Base-by-base conservation (phyloP, 2,888 invertebrate species). In the Hofmannophila pseudospretella region DNA sequence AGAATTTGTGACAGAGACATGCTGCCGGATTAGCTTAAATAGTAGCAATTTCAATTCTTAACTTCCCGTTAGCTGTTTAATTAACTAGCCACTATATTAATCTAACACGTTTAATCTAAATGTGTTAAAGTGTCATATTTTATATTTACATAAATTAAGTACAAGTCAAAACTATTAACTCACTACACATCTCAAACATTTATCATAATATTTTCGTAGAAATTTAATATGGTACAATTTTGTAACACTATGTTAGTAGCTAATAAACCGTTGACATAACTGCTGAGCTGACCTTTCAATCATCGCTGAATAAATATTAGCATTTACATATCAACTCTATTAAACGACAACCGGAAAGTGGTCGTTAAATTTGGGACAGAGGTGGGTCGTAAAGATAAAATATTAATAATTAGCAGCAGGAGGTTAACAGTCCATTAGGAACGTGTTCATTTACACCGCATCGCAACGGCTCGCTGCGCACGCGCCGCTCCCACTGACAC, bases 351-450 rank as follows among this genome's bases (percentile, higher is more conserved):
- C 77, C 77, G 84, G 82, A 79, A 79, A 78, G 67, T 59, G 70
- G 62, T 67, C 74, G 67, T 82, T 76, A 73, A 74, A 70, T 62
- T 65, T 62, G 63, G 64, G 72, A 68, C 67, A 66, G 71, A 66
- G 66, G 62, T 51, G 49, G 57, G 51, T 54, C 51, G 69, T 79
- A 78, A 82, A 81, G 74, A 78, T 75, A 75, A 79, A 82, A 79
- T 80, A 82, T 81, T 72, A 78, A 78, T 75, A 79, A 78, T 79
- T 71, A 76, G 67, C 62, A 50, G 65, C 62, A 63, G 66, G 57
- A 71, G 70, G 71, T 75, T 75, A 73, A 80, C 69, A 70, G 73
- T 69, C 76, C 71, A 76, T 80, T 78, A 73, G 69, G 45, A 62
- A 47, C 60, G 62, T 61, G 68, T 69, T 67, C 64, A 56, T 67